Conservation (phyloP, 2,113 vertebrate species). For the Salvelinus fontinalis region DNA sequence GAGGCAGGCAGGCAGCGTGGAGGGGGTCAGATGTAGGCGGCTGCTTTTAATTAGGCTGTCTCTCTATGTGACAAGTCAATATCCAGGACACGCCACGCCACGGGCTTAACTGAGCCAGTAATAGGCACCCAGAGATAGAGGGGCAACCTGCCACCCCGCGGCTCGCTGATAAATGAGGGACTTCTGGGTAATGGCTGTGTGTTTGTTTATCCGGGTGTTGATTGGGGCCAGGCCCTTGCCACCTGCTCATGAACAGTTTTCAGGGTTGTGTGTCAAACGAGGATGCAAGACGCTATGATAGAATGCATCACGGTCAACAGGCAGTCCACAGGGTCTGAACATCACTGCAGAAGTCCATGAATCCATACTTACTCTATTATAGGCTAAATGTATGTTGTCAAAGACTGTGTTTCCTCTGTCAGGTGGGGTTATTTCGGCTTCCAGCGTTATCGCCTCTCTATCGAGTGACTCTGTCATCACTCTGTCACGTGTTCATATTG, state of each 20-base stretch:
- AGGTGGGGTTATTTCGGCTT: constrained; percentile 33
- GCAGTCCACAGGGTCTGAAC: constrained; percentile 14
- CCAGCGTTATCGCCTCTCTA: neutral
- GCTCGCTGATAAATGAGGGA: constrained; percentile 20
- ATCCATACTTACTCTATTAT: constrained; percentile 19
- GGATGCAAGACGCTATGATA: constrained; percentile 45
- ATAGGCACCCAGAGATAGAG: constrained; percentile 42
- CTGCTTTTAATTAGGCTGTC: constrained; percentile 59
- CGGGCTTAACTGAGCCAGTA: constrained; percentile 56
- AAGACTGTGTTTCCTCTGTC: constrained; percentile 36
- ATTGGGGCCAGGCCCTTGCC: constrained; percentile 24
- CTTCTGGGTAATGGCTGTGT: neutral
- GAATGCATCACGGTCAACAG: constrained; percentile 18
- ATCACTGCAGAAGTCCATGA: constrained; percentile 37
- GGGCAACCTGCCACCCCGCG: constrained; percentile 43
- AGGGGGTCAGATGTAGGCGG: constrained; percentile 11
- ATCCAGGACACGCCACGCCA: constrained; percentile 4
- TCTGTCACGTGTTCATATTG: constrained; percentile 11
- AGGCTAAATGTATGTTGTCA: constrained; percentile 46
- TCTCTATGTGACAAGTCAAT: constrained; percentile 52
- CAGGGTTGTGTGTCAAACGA: constrained; percentile 44
- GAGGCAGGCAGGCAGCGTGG: neutral
- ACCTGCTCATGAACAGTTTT: constrained; percentile 46
- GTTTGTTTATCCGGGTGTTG: constrained; percentile 13
- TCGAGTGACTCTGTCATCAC: neutral